phyloP scores from a whole-genome alignment of 2,113 vertebrate species.

The Hydropotes inermis region DNA sequence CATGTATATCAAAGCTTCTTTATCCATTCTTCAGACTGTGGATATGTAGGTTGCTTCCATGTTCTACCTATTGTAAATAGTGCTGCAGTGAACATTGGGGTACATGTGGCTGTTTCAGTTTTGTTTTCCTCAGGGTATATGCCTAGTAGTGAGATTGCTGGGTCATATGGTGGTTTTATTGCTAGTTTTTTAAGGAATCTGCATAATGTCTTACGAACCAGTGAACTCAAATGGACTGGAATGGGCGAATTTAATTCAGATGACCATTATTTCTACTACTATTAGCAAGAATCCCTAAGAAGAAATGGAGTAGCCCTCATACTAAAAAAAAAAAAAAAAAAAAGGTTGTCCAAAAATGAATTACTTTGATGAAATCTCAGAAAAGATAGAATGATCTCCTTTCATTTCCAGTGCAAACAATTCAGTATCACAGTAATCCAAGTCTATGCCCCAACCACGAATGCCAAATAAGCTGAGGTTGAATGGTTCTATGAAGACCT shows the following conservation, averaged over 20 bases:
- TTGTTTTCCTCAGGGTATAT: not conserved
- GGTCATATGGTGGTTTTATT: not conserved
- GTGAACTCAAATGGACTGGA: not conserved
- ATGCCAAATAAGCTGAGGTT: not conserved
- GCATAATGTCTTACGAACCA: accelerated
- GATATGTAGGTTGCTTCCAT: not conserved
- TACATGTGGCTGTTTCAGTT: not conserved
- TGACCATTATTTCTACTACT: not conserved
- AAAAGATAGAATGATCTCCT: not conserved
- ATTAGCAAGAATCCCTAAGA: not conserved
- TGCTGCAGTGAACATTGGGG: not conserved
- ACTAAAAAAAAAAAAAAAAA: not conserved
- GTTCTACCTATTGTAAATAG: not conserved
- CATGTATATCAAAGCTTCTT: not conserved
- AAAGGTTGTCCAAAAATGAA: not conserved
- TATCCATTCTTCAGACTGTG: not conserved
- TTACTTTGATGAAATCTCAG: not conserved
- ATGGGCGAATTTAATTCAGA: not conserved
- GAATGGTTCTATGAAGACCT: not conserved
- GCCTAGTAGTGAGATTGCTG: not conserved
- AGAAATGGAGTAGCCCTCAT: not conserved
- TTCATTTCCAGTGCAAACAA: not conserved
- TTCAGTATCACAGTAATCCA: not conserved
- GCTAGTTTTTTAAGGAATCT: not conserved
- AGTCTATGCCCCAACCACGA: not conserved